Evolutionary conservation across 92 coral and sea anemone genomes (phyloP).

Genomic region (Micromussa lordhowensis): DNA sequence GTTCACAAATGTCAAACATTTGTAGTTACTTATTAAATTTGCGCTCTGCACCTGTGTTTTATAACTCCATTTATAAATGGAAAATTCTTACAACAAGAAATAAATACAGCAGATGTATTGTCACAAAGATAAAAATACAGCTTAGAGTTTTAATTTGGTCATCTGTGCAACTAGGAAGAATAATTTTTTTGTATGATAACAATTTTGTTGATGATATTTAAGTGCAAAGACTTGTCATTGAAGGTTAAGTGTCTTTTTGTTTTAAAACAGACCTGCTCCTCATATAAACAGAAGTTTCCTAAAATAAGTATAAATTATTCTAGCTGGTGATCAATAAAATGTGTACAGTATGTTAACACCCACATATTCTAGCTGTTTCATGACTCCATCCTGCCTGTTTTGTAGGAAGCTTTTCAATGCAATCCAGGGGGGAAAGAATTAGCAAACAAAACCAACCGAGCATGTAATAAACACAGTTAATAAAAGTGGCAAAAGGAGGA

Average conservation of each 20-base stretch:
- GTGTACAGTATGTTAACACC: slow-evolving; percentile 2
- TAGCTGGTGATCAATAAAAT: background rate
- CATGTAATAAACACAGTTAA: slow-evolving; percentile 7
- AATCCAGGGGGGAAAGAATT: slow-evolving; percentile 23
- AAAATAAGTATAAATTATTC: background rate
- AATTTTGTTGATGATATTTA: slow-evolving; percentile 11
- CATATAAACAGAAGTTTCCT: background rate
- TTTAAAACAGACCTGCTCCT: background rate
- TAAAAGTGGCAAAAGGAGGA: background rate
- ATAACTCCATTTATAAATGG: background rate
- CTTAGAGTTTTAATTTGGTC: slow-evolving; percentile 5
- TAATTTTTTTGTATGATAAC: background rate
- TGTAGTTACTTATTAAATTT: background rate
- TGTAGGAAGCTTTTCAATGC: slow-evolving; percentile 20
- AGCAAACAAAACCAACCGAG: background rate
- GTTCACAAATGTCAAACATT: background rate
- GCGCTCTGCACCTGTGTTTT: background rate
- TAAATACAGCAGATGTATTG: background rate
- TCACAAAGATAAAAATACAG: background rate
- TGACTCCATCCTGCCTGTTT: slow-evolving; percentile 18
- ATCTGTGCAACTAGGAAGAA: background rate
- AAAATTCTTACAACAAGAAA: background rate
- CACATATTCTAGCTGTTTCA: background rate
- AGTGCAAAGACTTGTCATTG: background rate
- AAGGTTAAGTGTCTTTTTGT: background rate